phyloP scores from a whole-genome alignment of 2,113 vertebrate genomes.

The Isichthys henryi region DNA sequence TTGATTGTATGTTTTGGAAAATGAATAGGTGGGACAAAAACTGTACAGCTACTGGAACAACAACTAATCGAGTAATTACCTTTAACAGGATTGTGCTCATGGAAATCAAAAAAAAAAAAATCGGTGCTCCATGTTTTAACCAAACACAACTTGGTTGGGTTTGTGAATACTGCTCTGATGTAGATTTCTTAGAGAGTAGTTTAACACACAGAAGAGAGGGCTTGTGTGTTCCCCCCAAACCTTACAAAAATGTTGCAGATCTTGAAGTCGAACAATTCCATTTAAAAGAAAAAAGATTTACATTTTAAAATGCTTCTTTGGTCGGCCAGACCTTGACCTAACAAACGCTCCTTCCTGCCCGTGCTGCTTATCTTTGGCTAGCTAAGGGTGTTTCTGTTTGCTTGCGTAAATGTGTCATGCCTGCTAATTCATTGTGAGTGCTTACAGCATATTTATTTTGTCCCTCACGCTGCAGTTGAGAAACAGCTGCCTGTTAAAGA shows the following conservation, averaged over 20 bases:
- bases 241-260: neutral
- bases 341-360: neutral
- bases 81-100: neutral
- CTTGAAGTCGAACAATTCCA: neutral
- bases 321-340: neutral
- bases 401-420: neutral
- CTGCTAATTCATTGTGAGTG: neutral
- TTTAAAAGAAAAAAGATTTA: neutral
- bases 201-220: neutral
- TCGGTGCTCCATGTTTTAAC: neutral
- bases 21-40: too few species aligned
- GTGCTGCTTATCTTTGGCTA: neutral
- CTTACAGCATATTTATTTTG: neutral
- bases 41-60: neutral
- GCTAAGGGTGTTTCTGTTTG: slow-evolving; percentile 11
- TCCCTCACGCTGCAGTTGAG: neutral
- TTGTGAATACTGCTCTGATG: neutral
- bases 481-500: slow-evolving; percentile 1
- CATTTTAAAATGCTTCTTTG: neutral
- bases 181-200: neutral
- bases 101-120: neutral
- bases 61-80: neutral
- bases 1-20: neutral
- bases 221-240: neutral
- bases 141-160: neutral